These are phyloP conservation scores for Nothoprocta perdicaria DNA, from an alignment of 2,113 vertebrate species.

Conservation along the genomic window DNA sequence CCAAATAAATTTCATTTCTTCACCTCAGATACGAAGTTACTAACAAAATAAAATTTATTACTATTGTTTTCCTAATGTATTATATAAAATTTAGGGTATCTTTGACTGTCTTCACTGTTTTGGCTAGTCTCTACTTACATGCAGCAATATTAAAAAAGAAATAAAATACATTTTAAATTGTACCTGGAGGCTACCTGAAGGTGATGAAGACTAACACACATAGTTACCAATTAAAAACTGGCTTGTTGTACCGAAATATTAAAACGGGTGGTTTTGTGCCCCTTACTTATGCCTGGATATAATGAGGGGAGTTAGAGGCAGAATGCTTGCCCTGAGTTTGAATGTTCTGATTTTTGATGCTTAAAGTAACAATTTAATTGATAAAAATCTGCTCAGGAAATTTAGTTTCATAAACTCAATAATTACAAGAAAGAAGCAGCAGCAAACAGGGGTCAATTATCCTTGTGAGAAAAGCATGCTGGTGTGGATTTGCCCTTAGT, in stretches of 20 bases:
- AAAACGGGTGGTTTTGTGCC: not conserved
- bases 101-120: not conserved
- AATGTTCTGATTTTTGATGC: not conserved
- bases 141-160: not conserved
- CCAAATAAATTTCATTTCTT: not conserved
- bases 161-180: not conserved
- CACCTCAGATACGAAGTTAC: not conserved
- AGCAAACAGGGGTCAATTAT: not conserved
- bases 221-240: not conserved
- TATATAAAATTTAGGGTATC: not conserved
- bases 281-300: not conserved
- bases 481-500: not conserved
- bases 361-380: conserved; percentile 7
- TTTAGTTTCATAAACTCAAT: not conserved
- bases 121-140: not conserved
- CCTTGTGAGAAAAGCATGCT: not conserved
- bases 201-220: not conserved
- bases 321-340: not conserved
- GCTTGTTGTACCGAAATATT: not conserved
- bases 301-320: not conserved
- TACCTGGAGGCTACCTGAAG: not conserved
- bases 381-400: not conserved
- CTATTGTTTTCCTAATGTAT: not conserved
- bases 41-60: not conserved
- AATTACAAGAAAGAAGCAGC: not conserved